Base-by-base conservation (phyloP, 2,113 vertebrate species). In the Leptobrachium leishanense region DNA sequence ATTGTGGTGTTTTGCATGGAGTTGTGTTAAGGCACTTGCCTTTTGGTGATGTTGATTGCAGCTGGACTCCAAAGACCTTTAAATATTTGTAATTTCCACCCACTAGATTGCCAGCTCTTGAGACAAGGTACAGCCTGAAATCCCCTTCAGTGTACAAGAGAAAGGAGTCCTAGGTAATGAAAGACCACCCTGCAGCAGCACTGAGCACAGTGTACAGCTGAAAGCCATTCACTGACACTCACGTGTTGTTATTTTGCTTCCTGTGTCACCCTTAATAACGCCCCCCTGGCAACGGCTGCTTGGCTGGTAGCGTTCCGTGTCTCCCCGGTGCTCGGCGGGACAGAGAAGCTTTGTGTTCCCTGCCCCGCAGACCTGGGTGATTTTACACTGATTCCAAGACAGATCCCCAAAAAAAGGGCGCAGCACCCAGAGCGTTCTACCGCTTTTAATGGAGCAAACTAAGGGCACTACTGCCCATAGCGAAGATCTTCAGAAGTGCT, bases 91-190 rank as follows among this genome's bases (percentile, higher is more conserved):
- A 5, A 7, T 44, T 2, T 53, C 43, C 68, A 46, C 55, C 2
- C 68, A 62, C 59, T 68, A 76, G 75, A 63, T 15, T 77, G 76
- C 46, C 43, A 77, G 76, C 76, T 77, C 76, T 50, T 77, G 65
- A 66, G 73, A 5, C 20, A 31, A 31, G 20, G n/a, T n/a, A n/a
- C n/a, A n/a, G 20, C 20, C 20, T 31, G 20, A 31, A 31, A 31
- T 31, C 20, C 20, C 20, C 20, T 31, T 31, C 20, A 31, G 20
- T 31, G 20, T 31, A 31, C 20, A 31, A 31, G 20, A 31, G 20
- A 31, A 31, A 31, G 20, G 20, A 31, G 20, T 31, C 20, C 20
- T 31, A 31, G 20, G 20, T 31, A 31, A 31, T 31, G 20, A 31
- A 31, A 57, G 13, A 54, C 13, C 41, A 7, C 44, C 5, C 12